Percentiles rank a stretch among this genome's conserved stretches.
These are phyloP conservation scores for Anabacerthia variegaticeps DNA, from an alignment of 2,797 vertebrate genomes.

Conservation along the genomic window DNA sequence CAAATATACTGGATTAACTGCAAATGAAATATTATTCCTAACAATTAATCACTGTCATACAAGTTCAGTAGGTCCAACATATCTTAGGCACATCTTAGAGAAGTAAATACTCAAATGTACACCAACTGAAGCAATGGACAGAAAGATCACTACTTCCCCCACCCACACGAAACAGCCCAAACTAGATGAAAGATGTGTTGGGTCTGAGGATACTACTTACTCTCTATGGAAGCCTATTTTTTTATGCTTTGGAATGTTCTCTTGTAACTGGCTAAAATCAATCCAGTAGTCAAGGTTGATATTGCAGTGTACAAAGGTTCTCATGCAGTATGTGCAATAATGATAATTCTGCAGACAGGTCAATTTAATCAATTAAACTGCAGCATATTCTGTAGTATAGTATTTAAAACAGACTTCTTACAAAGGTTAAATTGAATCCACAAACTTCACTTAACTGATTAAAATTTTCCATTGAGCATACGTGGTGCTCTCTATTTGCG, in stretches of 20 bases:
- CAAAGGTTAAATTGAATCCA: slow-evolving; percentile 1
- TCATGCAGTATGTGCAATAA: not conserved
- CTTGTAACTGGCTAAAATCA: not conserved
- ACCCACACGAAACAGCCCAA: not conserved
- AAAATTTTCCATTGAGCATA: slow-evolving; percentile 9
- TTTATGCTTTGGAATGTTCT: not conserved
- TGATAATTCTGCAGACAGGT: not conserved
- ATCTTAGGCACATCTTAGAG: not conserved
- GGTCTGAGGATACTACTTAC: not conserved
- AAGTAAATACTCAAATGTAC: not conserved
- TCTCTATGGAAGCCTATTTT: not conserved
- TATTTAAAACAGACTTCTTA: not conserved
- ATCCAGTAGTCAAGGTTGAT: not conserved
- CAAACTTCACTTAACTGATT: slow-evolving; percentile 7
- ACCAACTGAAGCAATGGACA: not conserved
- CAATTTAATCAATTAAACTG: not conserved
- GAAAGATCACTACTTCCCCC: not conserved
- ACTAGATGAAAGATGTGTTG: not conserved
- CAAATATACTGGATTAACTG: not conserved
- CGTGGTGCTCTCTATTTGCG: not conserved
- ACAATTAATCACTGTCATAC: not conserved
- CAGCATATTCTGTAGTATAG: not conserved
- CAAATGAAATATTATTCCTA: not conserved
- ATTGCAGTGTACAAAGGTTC: not conserved
- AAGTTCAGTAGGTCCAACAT: not conserved